Percentiles rank a stretch among this genome's conserved stretches.
These are phyloP conservation scores for Odontamblyopus rebecca DNA, from an alignment of 2,797 vertebrate species.

Conservation along the genomic window DNA sequence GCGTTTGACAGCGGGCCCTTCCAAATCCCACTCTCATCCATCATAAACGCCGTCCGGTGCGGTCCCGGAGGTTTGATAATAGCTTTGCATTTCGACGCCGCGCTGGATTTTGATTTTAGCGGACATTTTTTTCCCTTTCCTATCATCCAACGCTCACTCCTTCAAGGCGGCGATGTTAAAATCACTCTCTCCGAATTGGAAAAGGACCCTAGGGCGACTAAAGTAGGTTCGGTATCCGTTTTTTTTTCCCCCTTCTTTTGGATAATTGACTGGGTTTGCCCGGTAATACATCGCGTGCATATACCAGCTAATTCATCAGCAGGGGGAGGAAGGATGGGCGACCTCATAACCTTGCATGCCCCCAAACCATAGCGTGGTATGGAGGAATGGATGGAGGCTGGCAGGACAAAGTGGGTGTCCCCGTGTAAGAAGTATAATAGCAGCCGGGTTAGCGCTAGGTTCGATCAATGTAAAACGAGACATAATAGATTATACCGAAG, in stretches of 20 bases:
- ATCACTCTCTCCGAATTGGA: constrained; percentile 93
- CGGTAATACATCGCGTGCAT: constrained; percentile 91
- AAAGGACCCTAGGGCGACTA: constrained; percentile 87
- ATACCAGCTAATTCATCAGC: constrained; percentile 96
- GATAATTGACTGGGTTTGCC: constrained; percentile 99
- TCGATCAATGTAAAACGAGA: too few relatives aligned
- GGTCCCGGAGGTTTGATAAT: constrained; percentile 89
- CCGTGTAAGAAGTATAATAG: neutral
- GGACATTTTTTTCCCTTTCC: constrained; percentile 41
- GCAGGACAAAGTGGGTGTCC: neutral
- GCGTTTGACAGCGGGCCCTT: constrained; percentile 72
- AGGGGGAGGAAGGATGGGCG: constrained; percentile 76
- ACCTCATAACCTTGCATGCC: constrained; percentile 74
- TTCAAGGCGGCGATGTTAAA: constrained; percentile 72
- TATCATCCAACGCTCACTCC: constrained; percentile 57
- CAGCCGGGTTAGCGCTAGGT: too few relatives aligned
- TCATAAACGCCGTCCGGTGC: constrained; percentile 79
- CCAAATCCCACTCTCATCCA: constrained; percentile 78
- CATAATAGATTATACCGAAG: too few relatives aligned
- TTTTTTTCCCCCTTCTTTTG: constrained; percentile 61
- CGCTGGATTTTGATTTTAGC: constrained; percentile 44
- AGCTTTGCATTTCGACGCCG: constrained; percentile 82
- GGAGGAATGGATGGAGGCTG: neutral
- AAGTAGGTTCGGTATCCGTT: constrained; percentile 60
- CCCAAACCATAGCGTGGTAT: constrained; percentile 19